Base-by-base conservation (phyloP, 2,113 vertebrate genomes). In the Chascanopsetta lugubris region DNA sequence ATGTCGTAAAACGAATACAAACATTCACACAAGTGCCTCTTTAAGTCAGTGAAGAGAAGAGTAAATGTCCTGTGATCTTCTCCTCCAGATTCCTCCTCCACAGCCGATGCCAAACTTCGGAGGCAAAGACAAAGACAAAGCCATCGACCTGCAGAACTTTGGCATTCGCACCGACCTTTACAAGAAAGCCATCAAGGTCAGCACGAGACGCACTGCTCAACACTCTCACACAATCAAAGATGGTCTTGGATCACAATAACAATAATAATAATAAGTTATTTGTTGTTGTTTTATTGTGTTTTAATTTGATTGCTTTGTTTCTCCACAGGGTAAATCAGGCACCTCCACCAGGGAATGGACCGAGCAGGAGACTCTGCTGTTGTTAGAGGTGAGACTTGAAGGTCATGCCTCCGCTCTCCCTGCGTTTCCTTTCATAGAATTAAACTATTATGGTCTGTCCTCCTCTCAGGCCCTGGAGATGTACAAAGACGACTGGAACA, bases 401-500 rank as follows among this genome's bases (percentile, higher is more conserved):
- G n/a, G n/a, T n/a, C n/a, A n/a, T 6, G 4, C 36, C 32, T 34
- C 36, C 36, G 13, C 36, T 38, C 17, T 38, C 12, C 40, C 40
- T 42, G 17, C 17, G 6, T 15, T 25, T 5, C 45, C 25, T 25
- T 47, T 24, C 11, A 17, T 15, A n/a, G 27, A 7, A 0, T 30
- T 4, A 49, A 2, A 6, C 46, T 12, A 15, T 2, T 3, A 15
- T 27, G 27, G 9, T 27, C 6, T 10, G 13, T 27, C 17, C 6
- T 47, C 46, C 25, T 22, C 3, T 8, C 77, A 99, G 97, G 97
- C 96, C 0, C 86, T 99, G 75, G 97, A 98, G 88, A 98, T 99
- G 96, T 99, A 93, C 87, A 99, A 98, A 80, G 97, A 99, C 1
- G 97, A 99, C 88, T 99, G 97, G 97, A 99, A 99, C 90, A 99